Conservation (phyloP, 2,113 vertebrate species). For the Pampusana beccarii region DNA sequence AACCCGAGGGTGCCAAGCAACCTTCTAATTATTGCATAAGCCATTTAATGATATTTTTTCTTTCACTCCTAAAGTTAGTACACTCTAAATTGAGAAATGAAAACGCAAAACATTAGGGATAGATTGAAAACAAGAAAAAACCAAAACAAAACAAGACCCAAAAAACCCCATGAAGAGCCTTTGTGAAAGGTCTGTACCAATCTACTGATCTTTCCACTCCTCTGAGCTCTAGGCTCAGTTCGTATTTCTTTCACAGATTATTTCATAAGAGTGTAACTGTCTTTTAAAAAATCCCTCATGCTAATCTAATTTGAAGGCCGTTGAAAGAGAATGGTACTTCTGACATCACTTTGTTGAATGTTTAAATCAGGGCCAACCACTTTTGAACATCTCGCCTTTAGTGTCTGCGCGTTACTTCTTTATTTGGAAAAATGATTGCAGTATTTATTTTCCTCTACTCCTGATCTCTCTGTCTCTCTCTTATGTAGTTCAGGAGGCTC, state of each 20-base stretch:
- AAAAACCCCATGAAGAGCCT: rapidly evolving
- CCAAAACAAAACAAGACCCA: not conserved
- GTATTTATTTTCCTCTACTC: not conserved
- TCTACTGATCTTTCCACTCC: not conserved
- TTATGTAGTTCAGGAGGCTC: not conserved
- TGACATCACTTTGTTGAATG: not conserved
- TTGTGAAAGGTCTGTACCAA: not conserved
- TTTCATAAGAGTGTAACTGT: not conserved
- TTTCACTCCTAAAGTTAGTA: not conserved
- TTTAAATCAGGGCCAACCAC: not conserved
- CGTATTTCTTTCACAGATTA: not conserved
- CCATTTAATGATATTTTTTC: not conserved
- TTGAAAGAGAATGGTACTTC: not conserved
- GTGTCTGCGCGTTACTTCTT: not conserved
- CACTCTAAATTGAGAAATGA: not conserved
- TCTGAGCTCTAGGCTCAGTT: not conserved
- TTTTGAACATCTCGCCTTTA: not conserved
- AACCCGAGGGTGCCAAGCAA: not conserved
- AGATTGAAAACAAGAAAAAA: not conserved
- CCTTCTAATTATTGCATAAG: not conserved
- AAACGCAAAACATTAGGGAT: not conserved
- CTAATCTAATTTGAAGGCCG: not conserved
- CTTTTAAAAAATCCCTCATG: not conserved
- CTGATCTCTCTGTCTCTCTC: not conserved
- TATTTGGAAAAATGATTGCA: not conserved